Evolutionary conservation across 2,888 invertebrate species (phyloP).

Genomic region (Xanthostigma xanthostigma): DNA sequence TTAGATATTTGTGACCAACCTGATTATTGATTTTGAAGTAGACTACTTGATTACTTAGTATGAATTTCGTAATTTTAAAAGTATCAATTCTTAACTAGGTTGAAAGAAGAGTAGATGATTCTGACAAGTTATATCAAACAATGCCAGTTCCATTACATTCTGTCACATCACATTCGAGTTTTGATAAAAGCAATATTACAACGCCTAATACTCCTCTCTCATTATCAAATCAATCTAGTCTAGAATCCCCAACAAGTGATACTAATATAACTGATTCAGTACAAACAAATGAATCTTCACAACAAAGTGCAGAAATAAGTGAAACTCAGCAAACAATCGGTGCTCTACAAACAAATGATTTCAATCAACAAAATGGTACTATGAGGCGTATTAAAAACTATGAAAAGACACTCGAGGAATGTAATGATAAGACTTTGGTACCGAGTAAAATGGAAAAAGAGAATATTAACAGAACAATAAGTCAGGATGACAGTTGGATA

Average conservation of each 20-base stretch:
- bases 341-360: slow-evolving; percentile 16
- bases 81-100: slow-evolving; percentile 22
- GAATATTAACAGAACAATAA: slow-evolving; percentile 24
- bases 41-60: neutral
- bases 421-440: slow-evolving; percentile 8
- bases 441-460: slow-evolving; percentile 14
- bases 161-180: slow-evolving; percentile 30
- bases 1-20: too few species aligned
- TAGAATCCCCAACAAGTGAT: neutral
- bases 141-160: slow-evolving; percentile 50
- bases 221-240: slow-evolving; percentile 1
- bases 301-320: slow-evolving; percentile 14
- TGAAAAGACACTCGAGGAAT: slow-evolving; percentile 8
- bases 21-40: too few species aligned
- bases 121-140: slow-evolving; percentile 52
- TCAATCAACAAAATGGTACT: slow-evolving; percentile 13
- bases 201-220: neutral
- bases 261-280: too few species aligned
- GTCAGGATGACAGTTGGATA: slow-evolving; percentile 34
- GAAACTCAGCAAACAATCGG: slow-evolving; percentile 15
- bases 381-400: slow-evolving; percentile 12
- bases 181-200: neutral
- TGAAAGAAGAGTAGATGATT: slow-evolving; percentile 44
- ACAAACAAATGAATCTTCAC: too few species aligned
- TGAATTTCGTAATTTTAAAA: neutral